Conservation (phyloP, 2,113 vertebrate species). For the Pelusios castaneus region DNA sequence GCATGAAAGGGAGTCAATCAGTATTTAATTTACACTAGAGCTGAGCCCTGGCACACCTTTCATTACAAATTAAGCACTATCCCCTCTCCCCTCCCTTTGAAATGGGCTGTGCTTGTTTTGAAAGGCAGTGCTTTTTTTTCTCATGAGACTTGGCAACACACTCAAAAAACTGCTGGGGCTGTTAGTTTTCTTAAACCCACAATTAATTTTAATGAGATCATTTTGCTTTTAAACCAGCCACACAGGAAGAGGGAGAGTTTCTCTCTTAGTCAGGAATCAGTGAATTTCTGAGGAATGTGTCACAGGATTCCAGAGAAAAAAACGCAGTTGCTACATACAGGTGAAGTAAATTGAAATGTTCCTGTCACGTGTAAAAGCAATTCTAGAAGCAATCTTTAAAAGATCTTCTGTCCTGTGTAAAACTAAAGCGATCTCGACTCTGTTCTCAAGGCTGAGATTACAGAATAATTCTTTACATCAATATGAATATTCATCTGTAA, state of each 20-base stretch:
- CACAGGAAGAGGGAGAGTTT: constrained; percentile 50
- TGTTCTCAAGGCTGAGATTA: not conserved
- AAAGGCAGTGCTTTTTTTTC: too few species aligned
- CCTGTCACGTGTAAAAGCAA: not conserved
- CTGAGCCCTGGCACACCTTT: too few species aligned
- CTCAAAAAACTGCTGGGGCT: constrained; percentile 23
- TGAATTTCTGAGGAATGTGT: not conserved
- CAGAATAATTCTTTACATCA: not conserved
- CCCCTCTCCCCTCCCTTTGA: too few species aligned
- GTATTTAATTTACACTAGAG: too few species aligned
- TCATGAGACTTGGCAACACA: not conserved
- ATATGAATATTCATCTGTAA: not conserved
- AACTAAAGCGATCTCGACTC: not conserved
- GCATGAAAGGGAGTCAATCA: too few species aligned
- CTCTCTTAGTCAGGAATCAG: not conserved
- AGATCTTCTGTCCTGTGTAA: not conserved
- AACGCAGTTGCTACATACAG: fast-evolving
- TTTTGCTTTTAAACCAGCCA: constrained; percentile 40
- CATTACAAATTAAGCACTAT: too few species aligned
- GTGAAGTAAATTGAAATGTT: not conserved
- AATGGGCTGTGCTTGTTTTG: too few species aligned
- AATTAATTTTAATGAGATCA: constrained; percentile 65
- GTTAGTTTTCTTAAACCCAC: constrained; percentile 40
- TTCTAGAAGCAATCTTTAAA: not conserved
- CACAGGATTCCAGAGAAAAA: constrained; percentile 22